Percentiles rank a stretch among this genome's conserved stretches.
phyloP scores from a whole-genome alignment of 2,888 invertebrate genomes.

The Nebria brevicollis region DNA sequence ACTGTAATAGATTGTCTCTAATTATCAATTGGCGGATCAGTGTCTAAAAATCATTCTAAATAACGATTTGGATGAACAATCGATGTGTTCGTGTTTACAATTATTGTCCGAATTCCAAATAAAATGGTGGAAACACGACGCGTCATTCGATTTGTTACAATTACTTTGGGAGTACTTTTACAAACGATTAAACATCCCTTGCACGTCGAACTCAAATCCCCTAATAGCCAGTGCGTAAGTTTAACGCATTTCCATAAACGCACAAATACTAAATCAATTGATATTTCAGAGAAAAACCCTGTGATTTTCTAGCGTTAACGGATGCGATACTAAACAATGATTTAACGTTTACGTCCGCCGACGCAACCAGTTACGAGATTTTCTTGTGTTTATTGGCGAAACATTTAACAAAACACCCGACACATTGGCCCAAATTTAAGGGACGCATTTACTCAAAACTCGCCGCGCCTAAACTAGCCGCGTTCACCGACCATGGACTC shows the following conservation, averaged over 20 bases:
- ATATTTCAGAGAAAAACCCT: constrained; percentile 15
- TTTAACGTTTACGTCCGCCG: not conserved
- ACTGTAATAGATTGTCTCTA: too few relatives aligned
- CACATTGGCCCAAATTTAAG: constrained; percentile 60
- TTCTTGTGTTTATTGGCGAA: constrained; percentile 57
- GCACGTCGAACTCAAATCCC: not conserved
- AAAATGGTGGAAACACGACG: constrained; percentile 56
- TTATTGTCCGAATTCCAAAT: constrained; percentile 55
- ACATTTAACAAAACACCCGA: constrained; percentile 57
- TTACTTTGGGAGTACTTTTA: constrained; percentile 60
- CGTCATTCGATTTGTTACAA: constrained; percentile 58
- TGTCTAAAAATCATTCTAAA: constrained; percentile 53
- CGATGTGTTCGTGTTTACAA: constrained; percentile 53
- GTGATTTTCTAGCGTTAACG: constrained; percentile 42
- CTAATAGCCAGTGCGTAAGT: not conserved
- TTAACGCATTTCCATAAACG: not conserved
- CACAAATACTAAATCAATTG: too few relatives aligned
- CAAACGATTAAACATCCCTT: constrained; percentile 52
- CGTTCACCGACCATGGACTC: constrained; percentile 56
- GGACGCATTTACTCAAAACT: constrained; percentile 61
- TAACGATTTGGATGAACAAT: constrained; percentile 49
- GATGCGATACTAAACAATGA: constrained; percentile 51
- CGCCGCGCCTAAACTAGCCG: constrained; percentile 58
- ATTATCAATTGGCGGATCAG: constrained; percentile 53
- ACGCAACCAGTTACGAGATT: constrained; percentile 56